Percentiles rank a stretch among this genome's conserved stretches.
Conservation (phyloP, 37 sponge, comb jelly and placozoan species). For the Amphimedon queenslandica region DNA sequence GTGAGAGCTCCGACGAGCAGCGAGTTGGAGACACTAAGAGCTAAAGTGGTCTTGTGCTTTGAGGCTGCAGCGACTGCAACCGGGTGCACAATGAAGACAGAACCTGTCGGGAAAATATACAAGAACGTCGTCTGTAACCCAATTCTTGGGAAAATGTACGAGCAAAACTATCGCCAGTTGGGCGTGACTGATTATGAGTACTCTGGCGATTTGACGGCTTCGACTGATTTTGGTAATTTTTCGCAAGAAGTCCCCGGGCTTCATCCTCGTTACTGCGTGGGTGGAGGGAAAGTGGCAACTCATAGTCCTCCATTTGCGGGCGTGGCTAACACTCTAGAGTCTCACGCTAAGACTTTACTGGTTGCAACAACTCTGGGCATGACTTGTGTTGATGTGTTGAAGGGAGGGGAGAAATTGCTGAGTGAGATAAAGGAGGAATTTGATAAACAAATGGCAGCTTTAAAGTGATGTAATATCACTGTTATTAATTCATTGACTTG, state of each 20-base stretch:
- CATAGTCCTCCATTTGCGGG: conserved; percentile 73
- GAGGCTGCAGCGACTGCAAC: conserved; percentile 74
- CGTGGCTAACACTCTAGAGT: conserved; percentile 52
- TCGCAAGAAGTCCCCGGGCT: conserved; percentile 75
- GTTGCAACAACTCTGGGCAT: conserved; percentile 76
- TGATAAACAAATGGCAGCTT: not conserved
- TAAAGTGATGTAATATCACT: too few relatives aligned
- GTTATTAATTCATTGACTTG: too few relatives aligned
- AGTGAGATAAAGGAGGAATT: not conserved
- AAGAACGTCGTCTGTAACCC: conserved; percentile 45
- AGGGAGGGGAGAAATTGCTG: not conserved
- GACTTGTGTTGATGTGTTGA: conserved; percentile 56
- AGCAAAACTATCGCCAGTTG: conserved; percentile 12
- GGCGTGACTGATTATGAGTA: not conserved
- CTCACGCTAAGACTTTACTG: conserved; percentile 49
- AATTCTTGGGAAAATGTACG: conserved; percentile 27
- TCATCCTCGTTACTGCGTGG: conserved; percentile 72
- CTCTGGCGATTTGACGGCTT: conserved; percentile 4
- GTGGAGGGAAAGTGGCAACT: conserved; percentile 37
- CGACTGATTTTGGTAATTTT: conserved; percentile 86
- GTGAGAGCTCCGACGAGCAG: conserved; percentile 45
- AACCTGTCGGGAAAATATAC: not conserved
- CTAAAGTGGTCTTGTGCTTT: conserved; percentile 56
- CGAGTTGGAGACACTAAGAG: conserved; percentile 26
- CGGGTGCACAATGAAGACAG: conserved; percentile 54